phyloP scores from a whole-genome alignment of 2,113 vertebrate species.

The Corythornis cristatus region DNA sequence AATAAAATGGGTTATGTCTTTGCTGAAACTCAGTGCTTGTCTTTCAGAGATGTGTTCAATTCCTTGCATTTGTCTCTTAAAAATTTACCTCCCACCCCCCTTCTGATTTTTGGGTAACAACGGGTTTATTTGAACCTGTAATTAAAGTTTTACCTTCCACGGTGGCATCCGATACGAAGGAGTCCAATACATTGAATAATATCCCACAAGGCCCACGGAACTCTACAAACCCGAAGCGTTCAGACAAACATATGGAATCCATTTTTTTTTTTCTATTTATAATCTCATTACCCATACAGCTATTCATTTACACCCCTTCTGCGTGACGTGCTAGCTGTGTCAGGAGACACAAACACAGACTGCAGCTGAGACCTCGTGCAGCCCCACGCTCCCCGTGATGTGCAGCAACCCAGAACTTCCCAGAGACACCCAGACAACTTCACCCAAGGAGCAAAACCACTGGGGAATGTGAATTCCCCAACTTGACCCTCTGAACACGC shows the following conservation, averaged over 20 bases:
- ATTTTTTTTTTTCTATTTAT: conserved; percentile 50
- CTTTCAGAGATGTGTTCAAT: neutral
- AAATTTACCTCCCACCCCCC: neutral
- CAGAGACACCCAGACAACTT: neutral
- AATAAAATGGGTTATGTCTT: neutral
- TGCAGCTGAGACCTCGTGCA: neutral
- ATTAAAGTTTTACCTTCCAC: conserved; percentile 17
- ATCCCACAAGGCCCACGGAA: neutral
- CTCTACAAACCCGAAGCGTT: conserved; percentile 14
- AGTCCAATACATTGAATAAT: neutral
- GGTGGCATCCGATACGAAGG: conserved; percentile 1
- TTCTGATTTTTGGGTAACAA: neutral
- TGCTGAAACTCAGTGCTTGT: neutral
- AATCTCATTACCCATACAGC: conserved; percentile 19
- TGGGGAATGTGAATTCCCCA: neutral
- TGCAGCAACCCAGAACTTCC: neutral
- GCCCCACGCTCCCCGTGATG: neutral
- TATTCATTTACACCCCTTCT: conserved; percentile 46
- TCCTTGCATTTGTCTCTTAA: neutral
- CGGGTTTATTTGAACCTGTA: neutral
- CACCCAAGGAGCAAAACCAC: accelerated
- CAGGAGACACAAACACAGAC: neutral
- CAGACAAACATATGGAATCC: conserved; percentile 49
- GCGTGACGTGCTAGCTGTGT: neutral
- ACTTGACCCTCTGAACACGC: neutral